Conservation (phyloP, 2,113 vertebrate species). For the Cyphomyrus plagiostoma region DNA sequence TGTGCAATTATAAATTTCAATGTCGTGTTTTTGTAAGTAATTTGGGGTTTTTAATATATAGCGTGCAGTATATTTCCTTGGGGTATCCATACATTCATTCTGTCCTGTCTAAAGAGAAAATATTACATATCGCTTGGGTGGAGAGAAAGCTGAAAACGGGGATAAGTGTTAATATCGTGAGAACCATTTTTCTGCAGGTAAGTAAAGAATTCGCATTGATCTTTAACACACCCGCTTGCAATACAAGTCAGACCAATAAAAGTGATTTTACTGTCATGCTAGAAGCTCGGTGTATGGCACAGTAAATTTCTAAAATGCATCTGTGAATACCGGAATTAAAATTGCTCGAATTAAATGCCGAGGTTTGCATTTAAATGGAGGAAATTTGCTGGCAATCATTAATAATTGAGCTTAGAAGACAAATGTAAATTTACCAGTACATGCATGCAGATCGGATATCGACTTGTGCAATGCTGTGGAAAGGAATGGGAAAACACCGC, state of each 20-base stretch:
- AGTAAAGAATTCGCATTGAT: neutral
- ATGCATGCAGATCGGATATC: neutral
- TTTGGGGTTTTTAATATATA: neutral
- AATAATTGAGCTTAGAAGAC: neutral
- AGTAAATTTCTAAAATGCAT: neutral
- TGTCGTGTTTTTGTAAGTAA: neutral
- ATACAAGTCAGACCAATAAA: neutral
- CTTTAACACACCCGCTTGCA: neutral
- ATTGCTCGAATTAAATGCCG: neutral
- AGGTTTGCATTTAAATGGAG: neutral
- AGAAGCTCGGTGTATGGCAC: neutral
- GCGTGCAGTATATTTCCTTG: neutral
- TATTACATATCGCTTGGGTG: neutral
- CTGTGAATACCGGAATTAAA: neutral
- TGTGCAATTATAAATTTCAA: neutral
- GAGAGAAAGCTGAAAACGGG: neutral
- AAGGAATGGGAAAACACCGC: neutral
- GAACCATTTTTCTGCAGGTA: neutral
- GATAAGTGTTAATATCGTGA: neutral
- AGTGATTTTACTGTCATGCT: neutral
- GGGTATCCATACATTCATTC: neutral
- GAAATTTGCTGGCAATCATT: neutral
- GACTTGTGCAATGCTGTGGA: neutral
- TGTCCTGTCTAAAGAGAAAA: neutral
- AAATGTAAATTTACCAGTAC: neutral